Percentiles rank a stretch among this genome's conserved stretches.
Evolutionary conservation across 2,797 vertebrate genomes (phyloP).

Genomic region (Danio jaintianensis): DNA sequence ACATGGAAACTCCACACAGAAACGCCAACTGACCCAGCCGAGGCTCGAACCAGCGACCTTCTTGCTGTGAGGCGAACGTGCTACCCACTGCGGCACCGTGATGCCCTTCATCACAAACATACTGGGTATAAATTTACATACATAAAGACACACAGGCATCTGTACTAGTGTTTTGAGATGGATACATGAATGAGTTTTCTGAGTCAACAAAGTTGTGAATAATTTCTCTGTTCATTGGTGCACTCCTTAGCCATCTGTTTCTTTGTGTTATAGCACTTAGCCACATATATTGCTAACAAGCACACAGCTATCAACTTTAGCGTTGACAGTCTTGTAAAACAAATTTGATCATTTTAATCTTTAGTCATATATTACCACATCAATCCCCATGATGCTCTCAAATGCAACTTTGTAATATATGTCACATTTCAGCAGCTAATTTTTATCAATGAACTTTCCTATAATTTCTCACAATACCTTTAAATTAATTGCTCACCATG

Average conservation of each 20-base stretch:
- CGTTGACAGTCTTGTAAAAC: constrained; percentile 17
- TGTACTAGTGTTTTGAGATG: constrained; percentile 1
- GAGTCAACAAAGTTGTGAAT: constrained; percentile 35
- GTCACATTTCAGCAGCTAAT: background rate
- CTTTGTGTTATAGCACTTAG: constrained; percentile 16
- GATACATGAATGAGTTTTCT: constrained; percentile 18
- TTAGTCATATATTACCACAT: constrained; percentile 28
- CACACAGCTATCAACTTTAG: constrained; percentile 1
- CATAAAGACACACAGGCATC: constrained; percentile 20
- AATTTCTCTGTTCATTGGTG: constrained; percentile 41
- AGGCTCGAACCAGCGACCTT: too few relatives aligned
- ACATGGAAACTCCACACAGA: too few relatives aligned
- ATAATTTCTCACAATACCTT: background rate
- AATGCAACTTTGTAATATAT: background rate
- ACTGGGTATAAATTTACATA: background rate
- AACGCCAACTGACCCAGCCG: too few relatives aligned
- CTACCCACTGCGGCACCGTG: too few relatives aligned
- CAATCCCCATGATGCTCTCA: constrained; percentile 15
- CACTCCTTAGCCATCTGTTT: constrained; percentile 39
- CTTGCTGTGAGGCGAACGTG: too few relatives aligned
- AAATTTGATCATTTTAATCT: constrained; percentile 1
- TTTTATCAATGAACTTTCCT: background rate
- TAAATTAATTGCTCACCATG: background rate
- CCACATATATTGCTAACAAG: constrained; percentile 29
- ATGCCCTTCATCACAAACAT: background rate